These are phyloP conservation scores for Oreochromis niloticus DNA, from an alignment of 2,113 vertebrate species.

Conservation along the genomic window DNA sequence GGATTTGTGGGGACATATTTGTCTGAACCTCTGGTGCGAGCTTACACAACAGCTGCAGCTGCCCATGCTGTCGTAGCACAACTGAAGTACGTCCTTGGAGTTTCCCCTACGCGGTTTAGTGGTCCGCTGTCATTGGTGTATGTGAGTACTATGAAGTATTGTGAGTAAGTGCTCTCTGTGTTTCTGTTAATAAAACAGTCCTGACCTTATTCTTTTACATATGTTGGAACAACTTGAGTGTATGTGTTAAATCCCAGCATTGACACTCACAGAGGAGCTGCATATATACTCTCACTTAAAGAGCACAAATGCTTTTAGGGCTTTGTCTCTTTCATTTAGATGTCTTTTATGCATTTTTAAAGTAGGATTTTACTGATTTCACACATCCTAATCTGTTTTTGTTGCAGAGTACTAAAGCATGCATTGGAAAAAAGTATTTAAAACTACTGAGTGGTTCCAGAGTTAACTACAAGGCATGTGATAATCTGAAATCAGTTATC, in stretches of 20 bases:
- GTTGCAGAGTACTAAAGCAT: not conserved
- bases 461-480: not conserved
- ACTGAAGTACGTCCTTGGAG: conserved; percentile 85
- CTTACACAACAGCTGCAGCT: conserved; percentile 87
- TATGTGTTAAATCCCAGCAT: not conserved
- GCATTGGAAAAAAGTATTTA: not conserved
- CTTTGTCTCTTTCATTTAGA: not conserved
- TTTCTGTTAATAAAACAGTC: not conserved
- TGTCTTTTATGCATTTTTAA: not conserved
- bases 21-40: conserved; percentile 88
- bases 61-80: conserved; percentile 86
- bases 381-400: not conserved
- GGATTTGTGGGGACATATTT: conserved; percentile 95
- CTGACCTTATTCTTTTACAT: not conserved
- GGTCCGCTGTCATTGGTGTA: conserved; percentile 81
- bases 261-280: not conserved
- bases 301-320: not conserved
- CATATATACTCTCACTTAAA: not conserved
- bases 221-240: not conserved
- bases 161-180: not conserved
- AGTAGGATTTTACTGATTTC: not conserved
- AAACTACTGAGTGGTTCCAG: not conserved
- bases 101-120: conserved; percentile 65
- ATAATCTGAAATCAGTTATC: not conserved
- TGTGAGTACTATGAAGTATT: conserved; percentile 73